Base-by-base conservation (phyloP, 2,113 vertebrate genomes). In the Anas platyrhynchos region DNA sequence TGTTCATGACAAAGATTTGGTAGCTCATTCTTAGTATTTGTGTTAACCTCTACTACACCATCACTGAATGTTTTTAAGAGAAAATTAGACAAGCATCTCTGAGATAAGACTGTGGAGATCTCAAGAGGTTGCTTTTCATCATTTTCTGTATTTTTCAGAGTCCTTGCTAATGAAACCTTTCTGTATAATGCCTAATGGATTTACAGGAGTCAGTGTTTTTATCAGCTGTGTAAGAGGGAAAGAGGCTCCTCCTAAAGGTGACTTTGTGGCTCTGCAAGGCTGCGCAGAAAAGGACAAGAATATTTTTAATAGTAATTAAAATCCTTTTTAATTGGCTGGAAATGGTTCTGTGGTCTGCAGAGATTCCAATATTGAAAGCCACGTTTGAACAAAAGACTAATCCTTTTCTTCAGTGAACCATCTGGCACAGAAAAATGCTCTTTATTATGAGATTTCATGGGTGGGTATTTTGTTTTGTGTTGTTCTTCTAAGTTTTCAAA, bases 201-300 rank as follows among this genome's bases (percentile, higher is more conserved):
- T 74, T 83, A 34, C 55, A 52, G 36, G 50, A 86, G 41, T 21
- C 43, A 0, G 1, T 27, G 9, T 8, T 63, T 67, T 77, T 71
- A 20, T 61, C 16, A 34, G 55, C 56, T 43, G 8, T 26, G n/a
- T 16, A 68, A 62, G 25, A 88, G 36, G 65, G 78, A 34, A 44
- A n/a, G 65, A 77, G 79, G 89, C 75, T 95, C 87, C 91, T 88
- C 79, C 93, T 96, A 88, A 94, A 72, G 90, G 83, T 61, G 29
- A 83, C 84, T 36, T 84, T 0, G 2, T 7, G 56, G 88, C 61
- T 84, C 75, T 96, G 83, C 90, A 93, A 0, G 5, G 11, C 56
- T 34, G 0, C 36, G 38, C 17, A 54, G 69, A 75, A 72, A 67
- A 23, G 77, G 21, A 43, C 23, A 43, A 44, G 29, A 65, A 38